Evolutionary conservation across 2,888 invertebrate species (phyloP), one percentile per base, ranked within the genome.

Genomic region (Ichneumoninae sp.): DNA sequence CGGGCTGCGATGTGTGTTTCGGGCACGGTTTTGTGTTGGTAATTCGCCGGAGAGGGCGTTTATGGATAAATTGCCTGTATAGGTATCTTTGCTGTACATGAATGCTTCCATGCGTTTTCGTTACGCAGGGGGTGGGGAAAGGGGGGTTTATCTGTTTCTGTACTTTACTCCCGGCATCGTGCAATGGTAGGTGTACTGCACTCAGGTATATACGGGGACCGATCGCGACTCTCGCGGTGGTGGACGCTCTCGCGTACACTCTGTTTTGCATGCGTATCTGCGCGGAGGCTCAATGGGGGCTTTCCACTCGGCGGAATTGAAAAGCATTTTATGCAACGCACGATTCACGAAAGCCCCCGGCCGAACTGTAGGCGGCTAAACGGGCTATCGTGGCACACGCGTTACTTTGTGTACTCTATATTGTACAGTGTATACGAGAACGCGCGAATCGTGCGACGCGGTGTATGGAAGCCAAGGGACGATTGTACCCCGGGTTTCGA

Each of bases 221-320:
- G 73, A 22, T 26, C 47, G 47, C 16, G 22, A 63, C 40, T 47
- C 73, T 80, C 73, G 69, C 70, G 36, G 19, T 68, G 26, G 57
- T 44, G 19, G 30, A 50, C 65, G 33, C 63, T 33, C 47, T 63
- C 30, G 30, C 44, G 44, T 47, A 7, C 86, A 82, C 83, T 86
- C 89, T 90, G 88, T 90, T 91, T 91, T 91, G 89, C 91, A 90
- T 89, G 90, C 90, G 88, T 92, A 92, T 92, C 91, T 91, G 33
- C n/a, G 10, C 89, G 19, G 19, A 83, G 81, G 87, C 89, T 91
- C 90, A 91, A 91, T 90, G 87, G 90, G 44, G 87, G 89, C 83
- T 92, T 92, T 92, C 89, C 91, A 91, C 90, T 91, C 90, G 89
- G 83, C 88, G 89, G 88, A 91, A 91, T 91, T 91, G 91, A 91